Evolutionary conservation across 2,113 vertebrate genomes (phyloP).

Genomic region (Camelus bactrianus): DNA sequence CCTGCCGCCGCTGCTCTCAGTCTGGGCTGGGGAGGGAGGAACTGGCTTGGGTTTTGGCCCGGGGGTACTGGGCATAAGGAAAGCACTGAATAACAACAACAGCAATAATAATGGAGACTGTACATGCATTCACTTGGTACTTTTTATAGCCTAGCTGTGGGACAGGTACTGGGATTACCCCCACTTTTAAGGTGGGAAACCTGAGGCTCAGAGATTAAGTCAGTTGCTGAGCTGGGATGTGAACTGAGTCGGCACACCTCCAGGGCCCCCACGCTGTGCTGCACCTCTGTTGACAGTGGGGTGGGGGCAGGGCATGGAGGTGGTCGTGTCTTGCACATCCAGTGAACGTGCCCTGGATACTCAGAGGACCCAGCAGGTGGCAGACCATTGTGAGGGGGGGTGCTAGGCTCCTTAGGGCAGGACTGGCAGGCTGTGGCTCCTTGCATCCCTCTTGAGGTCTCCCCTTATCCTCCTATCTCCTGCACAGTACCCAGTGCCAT

Average conservation of each 20-base stretch:
- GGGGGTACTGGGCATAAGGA: background rate
- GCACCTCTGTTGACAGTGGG: background rate
- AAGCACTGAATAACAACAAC: background rate
- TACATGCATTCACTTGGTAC: accelerated
- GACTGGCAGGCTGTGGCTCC: too few species aligned
- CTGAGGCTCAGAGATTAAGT: background rate
- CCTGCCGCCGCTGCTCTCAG: background rate
- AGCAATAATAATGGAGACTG: background rate
- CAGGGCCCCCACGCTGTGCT: background rate
- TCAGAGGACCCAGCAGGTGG: background rate
- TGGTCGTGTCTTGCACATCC: accelerated
- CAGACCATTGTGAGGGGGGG: background rate
- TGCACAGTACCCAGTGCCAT: background rate
- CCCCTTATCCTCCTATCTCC: background rate
- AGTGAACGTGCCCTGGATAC: accelerated
- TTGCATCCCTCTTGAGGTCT: too few species aligned
- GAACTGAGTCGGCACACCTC: background rate
- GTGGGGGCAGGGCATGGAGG: accelerated
- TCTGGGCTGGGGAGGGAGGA: background rate
- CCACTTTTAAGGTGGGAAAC: background rate
- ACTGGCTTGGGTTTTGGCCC: background rate
- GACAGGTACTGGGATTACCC: background rate
- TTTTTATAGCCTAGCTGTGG: background rate
- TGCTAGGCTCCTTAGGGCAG: background rate
- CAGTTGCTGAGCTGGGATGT: background rate